Conservation (phyloP, 2,113 vertebrate genomes). For the Lagenorhynchus albirostris region DNA sequence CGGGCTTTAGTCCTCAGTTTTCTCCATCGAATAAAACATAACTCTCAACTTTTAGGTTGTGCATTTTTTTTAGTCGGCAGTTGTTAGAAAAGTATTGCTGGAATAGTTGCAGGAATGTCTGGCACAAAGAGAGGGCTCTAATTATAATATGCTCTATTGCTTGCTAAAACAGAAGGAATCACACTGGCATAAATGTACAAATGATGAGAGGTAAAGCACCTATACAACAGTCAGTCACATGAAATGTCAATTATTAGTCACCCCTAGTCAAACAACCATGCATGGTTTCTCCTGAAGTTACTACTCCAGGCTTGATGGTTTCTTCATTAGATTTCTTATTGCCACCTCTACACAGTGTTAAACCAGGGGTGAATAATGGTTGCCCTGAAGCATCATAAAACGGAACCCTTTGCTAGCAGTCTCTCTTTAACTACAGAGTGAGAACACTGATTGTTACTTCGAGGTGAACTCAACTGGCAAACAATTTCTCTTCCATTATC, state of each 20-base stretch:
- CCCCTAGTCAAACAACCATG: slow-evolving; percentile 16
- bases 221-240: background rate
- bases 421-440: background rate
- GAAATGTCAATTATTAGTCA: slow-evolving; percentile 55
- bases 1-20: background rate
- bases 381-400: slow-evolving; percentile 1
- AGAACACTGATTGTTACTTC: background rate
- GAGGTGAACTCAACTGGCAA: background rate
- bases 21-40: background rate
- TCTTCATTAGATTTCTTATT: slow-evolving; percentile 65
- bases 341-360: slow-evolving; percentile 36
- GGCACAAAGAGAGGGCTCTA: background rate
- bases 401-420: background rate
- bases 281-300: slow-evolving; percentile 58
- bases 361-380: slow-evolving; percentile 51
- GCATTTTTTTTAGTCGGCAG: background rate
- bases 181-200: background rate
- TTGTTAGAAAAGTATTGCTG: background rate
- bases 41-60: background rate
- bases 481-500: slow-evolving; percentile 19
- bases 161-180: slow-evolving; percentile 36
- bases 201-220: background rate
- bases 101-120: background rate
- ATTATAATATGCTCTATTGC: background rate
- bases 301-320: background rate